phyloP scores from a whole-genome alignment of 2,113 vertebrate species.

The Platichthys stellatus region DNA sequence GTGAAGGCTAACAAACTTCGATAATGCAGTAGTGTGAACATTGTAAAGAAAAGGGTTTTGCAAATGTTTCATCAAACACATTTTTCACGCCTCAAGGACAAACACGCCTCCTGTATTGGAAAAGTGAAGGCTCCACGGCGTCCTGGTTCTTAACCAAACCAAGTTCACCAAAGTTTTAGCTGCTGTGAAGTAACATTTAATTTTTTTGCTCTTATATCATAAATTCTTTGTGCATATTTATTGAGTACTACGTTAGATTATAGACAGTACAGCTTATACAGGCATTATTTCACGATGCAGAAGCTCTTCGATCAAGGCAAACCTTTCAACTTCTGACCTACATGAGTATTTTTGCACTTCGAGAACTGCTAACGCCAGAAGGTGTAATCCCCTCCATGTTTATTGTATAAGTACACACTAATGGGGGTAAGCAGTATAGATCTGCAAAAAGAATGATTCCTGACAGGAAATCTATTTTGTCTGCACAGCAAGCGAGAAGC shows the following conservation, averaged over 20 bases:
- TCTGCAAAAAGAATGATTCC: constrained; percentile 53
- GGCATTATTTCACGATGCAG: background rate
- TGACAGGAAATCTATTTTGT: constrained; percentile 72
- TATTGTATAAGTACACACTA: constrained; percentile 60
- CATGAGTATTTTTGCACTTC: constrained; percentile 33
- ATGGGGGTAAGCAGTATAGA: constrained; percentile 59
- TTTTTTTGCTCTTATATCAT: background rate
- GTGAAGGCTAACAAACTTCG: too few species aligned
- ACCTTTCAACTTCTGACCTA: background rate
- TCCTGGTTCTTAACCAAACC: background rate
- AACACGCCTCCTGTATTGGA: background rate
- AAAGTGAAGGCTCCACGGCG: background rate
- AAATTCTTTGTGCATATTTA: background rate
- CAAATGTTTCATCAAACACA: background rate
- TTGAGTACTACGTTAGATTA: background rate
- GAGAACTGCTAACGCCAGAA: constrained; percentile 29
- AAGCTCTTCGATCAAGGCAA: background rate
- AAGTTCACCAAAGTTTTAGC: background rate
- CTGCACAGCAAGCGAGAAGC: constrained; percentile 53
- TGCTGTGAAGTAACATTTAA: background rate
- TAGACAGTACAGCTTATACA: background rate
- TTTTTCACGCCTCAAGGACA: background rate
- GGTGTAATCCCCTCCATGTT: constrained; percentile 43
- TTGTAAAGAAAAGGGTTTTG: background rate
- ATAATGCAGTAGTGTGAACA: too few species aligned